These are phyloP conservation scores for Gymnosoma rotundatum DNA, from an alignment of 2,888 invertebrate genomes.

Conservation along the genomic window DNA sequence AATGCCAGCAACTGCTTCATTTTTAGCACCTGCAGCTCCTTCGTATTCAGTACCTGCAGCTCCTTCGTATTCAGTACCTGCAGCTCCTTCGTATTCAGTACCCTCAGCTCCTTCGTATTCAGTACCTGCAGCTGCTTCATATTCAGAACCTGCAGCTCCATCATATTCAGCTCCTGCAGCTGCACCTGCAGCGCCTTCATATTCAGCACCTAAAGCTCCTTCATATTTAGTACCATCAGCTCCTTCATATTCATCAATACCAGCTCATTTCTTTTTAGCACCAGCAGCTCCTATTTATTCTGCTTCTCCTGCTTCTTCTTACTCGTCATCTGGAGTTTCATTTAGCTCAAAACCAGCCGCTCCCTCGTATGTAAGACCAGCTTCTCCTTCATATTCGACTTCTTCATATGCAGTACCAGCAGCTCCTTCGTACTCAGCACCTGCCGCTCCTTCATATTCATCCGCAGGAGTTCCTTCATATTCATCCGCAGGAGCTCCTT, in stretches of 20 bases:
- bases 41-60: conserved; percentile 58
- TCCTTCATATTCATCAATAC: too few relatives aligned
- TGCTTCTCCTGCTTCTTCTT: too few relatives aligned
- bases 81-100: conserved; percentile 65
- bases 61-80: background rate
- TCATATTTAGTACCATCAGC: too few relatives aligned
- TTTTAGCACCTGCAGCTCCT: conserved; percentile 28
- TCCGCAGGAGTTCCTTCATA: conserved; percentile 75
- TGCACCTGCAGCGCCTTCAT: conserved; percentile 33
- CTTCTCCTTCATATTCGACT: too few relatives aligned
- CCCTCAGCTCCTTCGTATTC: conserved; percentile 74
- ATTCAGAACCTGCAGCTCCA: conserved; percentile 68
- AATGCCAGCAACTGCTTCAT: background rate
- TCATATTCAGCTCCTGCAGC: conserved; percentile 65
- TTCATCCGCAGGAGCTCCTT: conserved; percentile 48
- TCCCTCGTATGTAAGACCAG: too few relatives aligned
- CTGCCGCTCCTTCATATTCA: conserved; percentile 43
- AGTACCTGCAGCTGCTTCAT: conserved; percentile 60
- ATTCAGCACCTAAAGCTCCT: too few relatives aligned
- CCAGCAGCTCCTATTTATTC: too few relatives aligned
- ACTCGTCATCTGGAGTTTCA: too few relatives aligned
- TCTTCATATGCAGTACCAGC: too few relatives aligned
- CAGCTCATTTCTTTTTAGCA: too few relatives aligned
- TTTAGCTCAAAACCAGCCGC: too few relatives aligned
- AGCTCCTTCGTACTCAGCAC: too few relatives aligned